These are phyloP conservation scores for Nymphicus hollandicus DNA, from an alignment of 2,113 vertebrate species.

Conservation along the genomic window DNA sequence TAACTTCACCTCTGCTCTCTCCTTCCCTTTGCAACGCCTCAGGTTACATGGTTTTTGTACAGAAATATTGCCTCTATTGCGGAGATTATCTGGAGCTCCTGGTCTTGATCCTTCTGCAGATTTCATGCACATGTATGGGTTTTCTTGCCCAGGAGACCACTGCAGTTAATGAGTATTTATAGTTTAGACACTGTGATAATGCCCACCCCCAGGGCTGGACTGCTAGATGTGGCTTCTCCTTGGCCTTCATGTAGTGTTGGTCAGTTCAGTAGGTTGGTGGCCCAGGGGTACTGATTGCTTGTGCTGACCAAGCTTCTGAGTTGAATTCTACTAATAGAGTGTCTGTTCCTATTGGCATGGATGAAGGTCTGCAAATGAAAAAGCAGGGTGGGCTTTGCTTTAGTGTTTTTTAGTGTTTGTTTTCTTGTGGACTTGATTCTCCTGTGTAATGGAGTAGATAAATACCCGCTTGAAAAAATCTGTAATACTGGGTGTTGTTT, in stretches of 20 bases:
- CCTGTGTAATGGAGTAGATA: neutral
- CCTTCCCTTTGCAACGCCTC: neutral
- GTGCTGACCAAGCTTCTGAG: neutral
- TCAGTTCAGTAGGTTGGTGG: neutral
- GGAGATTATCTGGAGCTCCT: neutral
- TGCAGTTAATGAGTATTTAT: neutral
- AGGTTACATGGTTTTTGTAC: neutral
- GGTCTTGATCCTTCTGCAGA: neutral
- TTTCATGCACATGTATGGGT: neutral
- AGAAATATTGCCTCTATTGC: neutral
- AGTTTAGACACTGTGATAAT: neutral
- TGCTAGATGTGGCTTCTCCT: accelerated
- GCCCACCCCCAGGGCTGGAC: accelerated
- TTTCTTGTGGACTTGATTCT: neutral
- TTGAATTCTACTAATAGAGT: accelerated
- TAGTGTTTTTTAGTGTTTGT: neutral
- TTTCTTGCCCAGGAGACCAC: neutral
- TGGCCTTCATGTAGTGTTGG: neutral
- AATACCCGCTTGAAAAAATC: neutral
- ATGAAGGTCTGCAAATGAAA: neutral
- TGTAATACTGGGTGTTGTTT: neutral
- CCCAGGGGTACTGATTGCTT: neutral
- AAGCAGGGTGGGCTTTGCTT: neutral
- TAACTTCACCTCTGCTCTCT: neutral
- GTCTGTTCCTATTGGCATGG: neutral